Evolutionary conservation across 2,888 invertebrate genomes (phyloP), one percentile per base, ranked within the genome.

Genomic region (Augochlorella aurata): DNA sequence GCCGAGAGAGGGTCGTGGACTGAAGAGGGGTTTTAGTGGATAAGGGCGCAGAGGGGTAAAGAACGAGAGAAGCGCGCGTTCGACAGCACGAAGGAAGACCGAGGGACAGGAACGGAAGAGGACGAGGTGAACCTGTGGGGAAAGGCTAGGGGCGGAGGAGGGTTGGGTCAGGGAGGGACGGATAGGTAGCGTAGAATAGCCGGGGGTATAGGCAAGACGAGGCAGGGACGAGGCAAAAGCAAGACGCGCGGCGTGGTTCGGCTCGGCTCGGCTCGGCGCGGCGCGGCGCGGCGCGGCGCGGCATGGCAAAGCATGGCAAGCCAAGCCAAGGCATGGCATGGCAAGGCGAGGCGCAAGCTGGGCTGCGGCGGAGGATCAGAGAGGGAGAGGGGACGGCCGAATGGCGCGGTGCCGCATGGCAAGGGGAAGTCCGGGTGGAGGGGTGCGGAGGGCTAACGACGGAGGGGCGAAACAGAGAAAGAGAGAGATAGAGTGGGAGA

Each of bases 361-460:
- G 77, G 78, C 29, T 69, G 74, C 74, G 83, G 29, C 78, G 75
- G 71, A 47, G 70, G 68, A 74, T 38, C 70, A n/a, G 70, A 77
- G 74, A 68, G 78, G 66, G 45, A 9, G 68, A 50, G 63, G 80
- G 38, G 66, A 73, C 79, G 67, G 72, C 81, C 79, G 80, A 84
- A 90, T 85, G 85, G 87, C 81, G 72, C 80, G 85, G 85, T 84
- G 84, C 81, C 81, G 73, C 63, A 52, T 63, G 76, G 65, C 63
- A 74, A 74, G 68, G 78, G 77, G 76, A 79, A 74, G 70, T 65
- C 61, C 80, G 82, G 61, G 75, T 45, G 54, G 67, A 49, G 72
- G 54, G 67, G 72, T 70, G 50, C 67, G 67, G 79, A 44, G 73
- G 75, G 54, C 63, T 18, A 38, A 38, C 38, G 63, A 63, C 63